phyloP scores from a whole-genome alignment of 1,140 invertebrate species.

The Drosophila bocki region DNA sequence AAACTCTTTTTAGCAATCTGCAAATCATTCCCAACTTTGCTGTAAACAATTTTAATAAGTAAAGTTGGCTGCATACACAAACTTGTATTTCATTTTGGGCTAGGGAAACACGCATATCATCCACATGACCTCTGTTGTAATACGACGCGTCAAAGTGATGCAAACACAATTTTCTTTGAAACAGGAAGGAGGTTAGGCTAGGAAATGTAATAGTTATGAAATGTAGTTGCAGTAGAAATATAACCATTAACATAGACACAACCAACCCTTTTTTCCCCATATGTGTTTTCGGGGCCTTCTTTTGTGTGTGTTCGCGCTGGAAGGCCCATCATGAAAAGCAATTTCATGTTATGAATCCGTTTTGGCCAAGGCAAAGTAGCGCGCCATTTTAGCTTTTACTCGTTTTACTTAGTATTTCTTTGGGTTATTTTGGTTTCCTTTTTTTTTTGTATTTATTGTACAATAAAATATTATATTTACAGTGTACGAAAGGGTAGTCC shows the following conservation, averaged over 20 bases:
- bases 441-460: slow-evolving; percentile 68
- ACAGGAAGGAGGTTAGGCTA: background rate
- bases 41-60: slow-evolving; percentile 41
- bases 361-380: slow-evolving; percentile 72
- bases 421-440: slow-evolving; percentile 4
- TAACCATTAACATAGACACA: slow-evolving; percentile 66
- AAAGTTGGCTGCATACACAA: slow-evolving; percentile 35
- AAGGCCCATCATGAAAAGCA: slow-evolving; percentile 71
- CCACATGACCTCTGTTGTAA: slow-evolving; percentile 36
- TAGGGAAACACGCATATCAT: slow-evolving; percentile 25
- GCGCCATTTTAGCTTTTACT: slow-evolving; percentile 42
- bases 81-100: slow-evolving; percentile 30
- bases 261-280: slow-evolving; percentile 40
- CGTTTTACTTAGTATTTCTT: slow-evolving; percentile 45
- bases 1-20: slow-evolving; percentile 19
- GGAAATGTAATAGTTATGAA: slow-evolving; percentile 74
- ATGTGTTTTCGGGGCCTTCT: slow-evolving; percentile 32
- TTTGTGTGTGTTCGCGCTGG: slow-evolving; percentile 34
- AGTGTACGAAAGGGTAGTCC: slow-evolving; percentile 64
- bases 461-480: slow-evolving; percentile 84
- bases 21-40: slow-evolving; percentile 6
- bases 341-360: slow-evolving; percentile 82
- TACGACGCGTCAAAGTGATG: slow-evolving; percentile 48
- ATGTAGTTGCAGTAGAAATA: slow-evolving; percentile 63
- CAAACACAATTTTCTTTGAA: slow-evolving; percentile 49